Percentiles rank a stretch among this genome's conserved stretches.
Evolutionary conservation across 2,797 vertebrate species (phyloP).

Genomic region (Tinamus major): DNA sequence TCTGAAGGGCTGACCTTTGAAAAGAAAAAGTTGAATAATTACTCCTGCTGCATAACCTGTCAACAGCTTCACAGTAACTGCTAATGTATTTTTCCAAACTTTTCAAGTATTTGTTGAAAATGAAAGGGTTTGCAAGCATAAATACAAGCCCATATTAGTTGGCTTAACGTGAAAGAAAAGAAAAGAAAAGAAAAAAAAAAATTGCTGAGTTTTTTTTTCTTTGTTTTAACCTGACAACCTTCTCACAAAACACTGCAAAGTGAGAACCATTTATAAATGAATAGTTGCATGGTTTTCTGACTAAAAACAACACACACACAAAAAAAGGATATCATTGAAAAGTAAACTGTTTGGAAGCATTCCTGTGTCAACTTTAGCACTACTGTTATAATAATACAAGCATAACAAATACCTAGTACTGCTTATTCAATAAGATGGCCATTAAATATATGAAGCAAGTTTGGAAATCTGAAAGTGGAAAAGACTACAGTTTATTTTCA

Average conservation of each 20-base stretch:
- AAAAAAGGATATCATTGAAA: not conserved
- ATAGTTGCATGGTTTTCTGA: not conserved
- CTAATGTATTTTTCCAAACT: not conserved
- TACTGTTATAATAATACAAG: not conserved
- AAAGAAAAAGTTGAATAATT: not conserved
- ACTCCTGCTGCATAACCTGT: not conserved
- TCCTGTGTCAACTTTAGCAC: not conserved
- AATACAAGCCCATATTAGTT: not conserved
- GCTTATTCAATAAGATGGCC: not conserved
- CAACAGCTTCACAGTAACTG: not conserved
- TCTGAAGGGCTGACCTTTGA: not conserved
- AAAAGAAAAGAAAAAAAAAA: not conserved
- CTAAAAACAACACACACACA: not conserved
- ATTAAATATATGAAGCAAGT: not conserved
- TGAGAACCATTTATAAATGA: not conserved
- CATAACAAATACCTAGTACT: not conserved
- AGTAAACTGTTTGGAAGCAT: not conserved
- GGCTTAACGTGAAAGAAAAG: not conserved
- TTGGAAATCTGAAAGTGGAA: not conserved
- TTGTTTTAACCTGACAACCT: not conserved
- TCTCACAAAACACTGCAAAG: not conserved
- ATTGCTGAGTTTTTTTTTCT: not conserved
- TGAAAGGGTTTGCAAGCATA: not conserved
- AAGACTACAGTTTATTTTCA: not conserved
- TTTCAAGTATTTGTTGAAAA: not conserved